Evolutionary conservation across 2,797 vertebrate species (phyloP).

Genomic region (Sebastes glaucus): DNA sequence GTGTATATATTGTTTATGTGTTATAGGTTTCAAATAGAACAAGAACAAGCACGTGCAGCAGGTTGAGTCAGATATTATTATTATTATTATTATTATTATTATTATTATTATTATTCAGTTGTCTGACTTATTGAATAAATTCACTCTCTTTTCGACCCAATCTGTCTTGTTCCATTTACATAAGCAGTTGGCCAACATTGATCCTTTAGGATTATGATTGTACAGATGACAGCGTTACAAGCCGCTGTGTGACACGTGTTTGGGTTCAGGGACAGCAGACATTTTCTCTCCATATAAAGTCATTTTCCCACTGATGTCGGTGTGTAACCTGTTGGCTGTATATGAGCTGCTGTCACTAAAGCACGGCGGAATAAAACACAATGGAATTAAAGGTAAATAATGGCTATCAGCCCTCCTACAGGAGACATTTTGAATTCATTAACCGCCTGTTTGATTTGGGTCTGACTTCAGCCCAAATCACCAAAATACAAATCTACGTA

Average conservation of each 20-base stretch:
- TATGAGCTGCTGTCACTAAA: neutral
- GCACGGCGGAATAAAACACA: constrained; percentile 18
- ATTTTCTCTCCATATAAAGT: neutral
- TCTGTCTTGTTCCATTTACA: neutral
- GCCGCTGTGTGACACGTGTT: neutral
- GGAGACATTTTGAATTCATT: constrained; percentile 58
- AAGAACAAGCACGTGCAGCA: neutral
- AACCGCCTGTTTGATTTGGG: neutral
- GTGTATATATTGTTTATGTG: no score
- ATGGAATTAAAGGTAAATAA: constrained; percentile 22
- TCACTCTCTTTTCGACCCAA: neutral
- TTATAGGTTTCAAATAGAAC: neutral
- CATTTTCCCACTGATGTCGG: no score
- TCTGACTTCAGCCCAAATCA: neutral
- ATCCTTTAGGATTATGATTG: neutral
- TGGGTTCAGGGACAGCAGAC: neutral
- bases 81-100: no score
- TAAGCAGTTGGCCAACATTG: neutral
- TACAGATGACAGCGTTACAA: neutral
- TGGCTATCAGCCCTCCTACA: neutral
- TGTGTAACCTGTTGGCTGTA: neutral
- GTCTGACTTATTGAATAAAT: neutral
- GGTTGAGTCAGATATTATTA: neutral
- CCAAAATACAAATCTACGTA: neutral
- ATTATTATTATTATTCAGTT: no score